Percentiles rank a stretch among this genome's conserved stretches.
Conservation (phyloP, 2,888 invertebrate species). For the Capitulum mitella region DNA sequence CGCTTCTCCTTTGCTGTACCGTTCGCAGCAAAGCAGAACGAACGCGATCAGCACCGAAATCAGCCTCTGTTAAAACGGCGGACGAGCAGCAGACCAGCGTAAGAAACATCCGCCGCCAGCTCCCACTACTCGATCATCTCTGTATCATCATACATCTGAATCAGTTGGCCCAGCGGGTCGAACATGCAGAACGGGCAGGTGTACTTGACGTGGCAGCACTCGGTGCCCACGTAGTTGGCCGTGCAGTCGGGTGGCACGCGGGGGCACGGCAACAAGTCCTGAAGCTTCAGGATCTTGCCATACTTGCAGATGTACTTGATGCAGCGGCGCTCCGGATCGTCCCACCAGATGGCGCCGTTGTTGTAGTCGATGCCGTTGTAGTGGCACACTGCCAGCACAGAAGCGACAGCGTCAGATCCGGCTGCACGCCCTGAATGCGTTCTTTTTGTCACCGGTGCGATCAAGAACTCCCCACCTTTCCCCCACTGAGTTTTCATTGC, state of each 20-base stretch:
- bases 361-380: neutral
- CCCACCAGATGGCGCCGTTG: neutral
- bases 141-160: no score
- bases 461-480: no score
- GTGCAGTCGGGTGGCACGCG: neutral
- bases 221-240: neutral
- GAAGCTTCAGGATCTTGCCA: neutral
- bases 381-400: neutral
- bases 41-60: no score
- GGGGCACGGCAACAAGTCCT: neutral
- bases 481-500: no score
- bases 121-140: neutral
- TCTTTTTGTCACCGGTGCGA: no score
- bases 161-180: constrained; percentile 4
- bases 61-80: no score
- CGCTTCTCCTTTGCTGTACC: no score
- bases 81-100: no score
- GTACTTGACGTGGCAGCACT: constrained; percentile 17
- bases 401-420: neutral
- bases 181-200: constrained; percentile 20
- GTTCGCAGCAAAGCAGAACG: no score
- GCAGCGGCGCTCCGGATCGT: neutral
- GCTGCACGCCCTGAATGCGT: no score
- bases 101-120: no score
- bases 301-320: neutral